phyloP scores from a whole-genome alignment of 2,888 invertebrate species.

The Metopia argyrocephala region DNA sequence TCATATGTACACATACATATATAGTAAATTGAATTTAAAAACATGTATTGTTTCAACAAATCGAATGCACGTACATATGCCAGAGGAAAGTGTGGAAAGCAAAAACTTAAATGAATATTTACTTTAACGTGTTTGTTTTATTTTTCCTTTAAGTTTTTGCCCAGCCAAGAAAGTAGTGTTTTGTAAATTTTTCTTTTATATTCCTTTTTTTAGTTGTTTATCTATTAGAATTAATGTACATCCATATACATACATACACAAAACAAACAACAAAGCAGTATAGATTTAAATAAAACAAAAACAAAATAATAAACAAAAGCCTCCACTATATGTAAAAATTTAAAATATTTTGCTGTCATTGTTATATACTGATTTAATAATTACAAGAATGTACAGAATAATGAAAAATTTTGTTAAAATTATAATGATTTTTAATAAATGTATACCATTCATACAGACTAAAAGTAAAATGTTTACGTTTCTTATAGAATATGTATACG shows the following conservation, averaged over 20 bases:
- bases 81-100: background rate
- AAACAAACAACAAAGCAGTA: conserved; percentile 14
- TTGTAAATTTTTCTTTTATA: conserved; percentile 19
- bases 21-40: background rate
- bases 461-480: no score
- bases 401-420: no score
- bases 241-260: conserved; percentile 1
- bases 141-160: background rate
- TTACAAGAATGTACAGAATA: background rate
- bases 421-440: no score
- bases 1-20: no score
- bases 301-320: conserved; percentile 51
- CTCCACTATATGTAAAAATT: conserved; percentile 25
- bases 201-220: background rate
- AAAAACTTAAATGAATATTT: conserved; percentile 22
- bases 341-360: background rate
- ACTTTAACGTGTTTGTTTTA: conserved; percentile 8
- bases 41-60: conserved; percentile 8
- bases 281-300: conserved; percentile 23
- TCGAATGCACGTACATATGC: conserved; percentile 29
- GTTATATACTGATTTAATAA: background rate
- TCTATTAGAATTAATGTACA: conserved; percentile 3
- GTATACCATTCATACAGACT: conserved; percentile 7
- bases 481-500: no score
- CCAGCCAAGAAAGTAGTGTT: conserved; percentile 19